Percentiles rank a stretch among this genome's conserved stretches.
phyloP scores from a whole-genome alignment of 2,888 invertebrate genomes.

The Xanthostigma xanthostigma region DNA sequence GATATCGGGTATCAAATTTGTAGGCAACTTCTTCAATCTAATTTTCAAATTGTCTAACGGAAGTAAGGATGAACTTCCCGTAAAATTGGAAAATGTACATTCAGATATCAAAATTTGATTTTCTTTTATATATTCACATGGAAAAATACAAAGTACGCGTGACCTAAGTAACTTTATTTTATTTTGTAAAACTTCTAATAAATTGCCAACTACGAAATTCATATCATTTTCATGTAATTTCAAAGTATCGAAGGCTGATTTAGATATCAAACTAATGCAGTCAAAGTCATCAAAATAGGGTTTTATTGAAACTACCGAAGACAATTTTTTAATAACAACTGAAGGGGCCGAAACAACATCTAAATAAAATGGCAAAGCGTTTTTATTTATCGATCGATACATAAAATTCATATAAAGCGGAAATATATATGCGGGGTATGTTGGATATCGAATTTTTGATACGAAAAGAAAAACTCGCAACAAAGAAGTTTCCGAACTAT shows the following conservation, averaged over 20 bases:
- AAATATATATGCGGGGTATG: conserved; percentile 20
- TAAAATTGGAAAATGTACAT: not conserved
- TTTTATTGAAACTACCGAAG: no score
- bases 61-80: no score
- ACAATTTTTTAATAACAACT: not conserved
- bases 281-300: no score
- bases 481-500: no score
- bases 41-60: no score
- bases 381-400: conserved; percentile 15
- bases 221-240: no score
- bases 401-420: conserved; percentile 23
- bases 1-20: conserved; percentile 6
- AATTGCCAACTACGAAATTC: not conserved
- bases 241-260: no score
- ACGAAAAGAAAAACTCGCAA: not conserved
- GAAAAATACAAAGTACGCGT: not conserved
- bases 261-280: no score
- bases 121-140: not conserved
- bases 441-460: conserved; percentile 8
- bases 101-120: not conserved
- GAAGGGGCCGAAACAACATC: not conserved
- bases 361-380: conserved; percentile 2
- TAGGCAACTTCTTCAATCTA: no score
- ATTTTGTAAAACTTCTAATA: not conserved
- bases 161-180: not conserved